Evolutionary conservation across 1,140 invertebrate species (phyloP), one percentile per base, ranked within the genome.

Genomic region (Lasaia peninsularis): DNA sequence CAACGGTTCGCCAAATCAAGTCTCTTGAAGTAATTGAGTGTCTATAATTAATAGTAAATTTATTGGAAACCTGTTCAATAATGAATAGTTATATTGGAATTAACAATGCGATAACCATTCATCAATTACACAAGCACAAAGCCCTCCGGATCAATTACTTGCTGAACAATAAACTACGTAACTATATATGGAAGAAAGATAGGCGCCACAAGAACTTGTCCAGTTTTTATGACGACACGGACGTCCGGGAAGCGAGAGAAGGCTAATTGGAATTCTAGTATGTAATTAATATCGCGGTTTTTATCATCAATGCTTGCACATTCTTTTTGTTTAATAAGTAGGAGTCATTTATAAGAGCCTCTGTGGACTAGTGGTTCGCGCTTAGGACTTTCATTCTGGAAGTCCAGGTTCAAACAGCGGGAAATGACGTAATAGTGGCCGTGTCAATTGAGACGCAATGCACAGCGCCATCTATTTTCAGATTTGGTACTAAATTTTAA

Each of bases 171-270:
- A 18, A 18, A 20, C 18, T 16, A 40, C 7, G 12, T 8, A 8
- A 12, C 16, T 16, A 18, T 40, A 40, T 40, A 37, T 14, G 37
- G 35, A 14, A 14, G 16, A 10, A 16, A n/a, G n/a, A n/a, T n/a
- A n/a, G 40, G 40, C 40, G 40, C 40, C 40, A 48, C 40, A 48
- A 48, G 20, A 21, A 48, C 40, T 21, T 11, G 40, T 21, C 2
- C 20, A n/a, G 11, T 48, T 48, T 48, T 48, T 48, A 48, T n/a
- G 10, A 20, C 18, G 20, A 28, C 8, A 28, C 24, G 24, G 24
- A 28, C 24, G 24, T 48, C 40, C 40, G 18, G 40, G 40, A 48
- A 48, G 11, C 40, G 6, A 18, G 18, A 48, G 40, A 21, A 20
- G 40, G 40, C 40, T 11, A 21, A 21, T 48, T 48, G 11, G 40